phyloP scores from a whole-genome alignment of 2,113 vertebrate genomes.

The Vulpes vulpes region DNA sequence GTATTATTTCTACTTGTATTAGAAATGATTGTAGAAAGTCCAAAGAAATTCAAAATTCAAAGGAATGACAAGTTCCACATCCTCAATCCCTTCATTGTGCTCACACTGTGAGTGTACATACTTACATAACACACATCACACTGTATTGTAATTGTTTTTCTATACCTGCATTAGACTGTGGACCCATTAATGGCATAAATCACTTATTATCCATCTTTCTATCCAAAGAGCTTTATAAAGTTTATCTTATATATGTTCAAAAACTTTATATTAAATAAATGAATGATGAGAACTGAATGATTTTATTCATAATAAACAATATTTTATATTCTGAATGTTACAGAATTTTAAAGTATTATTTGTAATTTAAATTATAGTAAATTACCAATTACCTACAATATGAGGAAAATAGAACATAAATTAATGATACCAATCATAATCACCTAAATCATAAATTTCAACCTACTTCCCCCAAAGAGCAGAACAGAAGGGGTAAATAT shows the following conservation, averaged over 20 bases:
- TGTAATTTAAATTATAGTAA: neutral
- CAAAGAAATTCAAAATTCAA: conserved; percentile 40
- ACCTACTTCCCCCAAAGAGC: neutral
- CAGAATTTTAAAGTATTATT: neutral
- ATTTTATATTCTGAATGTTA: neutral
- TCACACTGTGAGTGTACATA: neutral
- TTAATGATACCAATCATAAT: neutral
- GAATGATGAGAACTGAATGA: neutral
- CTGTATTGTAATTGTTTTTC: neutral
- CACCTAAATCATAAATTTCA: neutral
- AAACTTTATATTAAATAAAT: neutral
- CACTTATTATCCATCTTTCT: neutral
- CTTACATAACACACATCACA: neutral
- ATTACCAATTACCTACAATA: neutral
- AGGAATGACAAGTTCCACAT: neutral
- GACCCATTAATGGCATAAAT: neutral
- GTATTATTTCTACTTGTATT: neutral
- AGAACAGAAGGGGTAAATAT: neutral
- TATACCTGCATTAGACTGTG: neutral
- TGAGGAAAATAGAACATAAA: neutral
- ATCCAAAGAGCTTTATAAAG: neutral
- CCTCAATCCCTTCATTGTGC: neutral
- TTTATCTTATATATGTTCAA: neutral
- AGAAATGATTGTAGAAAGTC: neutral
- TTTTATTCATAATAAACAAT: neutral